Base-by-base conservation (phyloP, 1,140 invertebrate species). In the Drosophila pectinifera region DNA sequence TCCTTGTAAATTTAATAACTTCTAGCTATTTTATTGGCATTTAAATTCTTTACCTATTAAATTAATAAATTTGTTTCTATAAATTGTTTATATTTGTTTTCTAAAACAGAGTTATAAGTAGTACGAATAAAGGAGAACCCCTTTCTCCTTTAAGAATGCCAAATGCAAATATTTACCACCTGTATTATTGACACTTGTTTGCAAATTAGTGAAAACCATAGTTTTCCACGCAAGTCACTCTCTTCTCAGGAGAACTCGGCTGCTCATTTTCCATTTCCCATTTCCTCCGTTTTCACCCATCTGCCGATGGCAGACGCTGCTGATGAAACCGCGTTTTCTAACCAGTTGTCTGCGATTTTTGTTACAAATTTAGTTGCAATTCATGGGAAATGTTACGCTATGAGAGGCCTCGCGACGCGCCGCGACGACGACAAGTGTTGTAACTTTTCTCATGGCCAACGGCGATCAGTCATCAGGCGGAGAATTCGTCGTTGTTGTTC, bases 321-420 rank as follows among this genome's bases (percentile, higher is more conserved):
- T 65, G 68, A 67, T 85, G 77, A 69, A 61, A 78, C 49, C 75
- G 64, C 57, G 24, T 36, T 67, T 77, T 78, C 49, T 64, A 86
- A 78, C 73, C 69, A 70, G 82, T 85, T 31, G 41, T 75, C 41
- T 70, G 62, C 46, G 46, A 63, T 62, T 89, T 78, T 84, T 77
- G 84, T 74, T 84, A 88, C 80, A 80, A 88, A 89, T 88, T 88
- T 64, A 74, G 84, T 72, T 88, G 84, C 80, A 88, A 84, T 89
- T 84, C 80, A 88, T 84, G 84, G 49, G 79, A 88, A 86, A 79
- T 81, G 28, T 74, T 74, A 73, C 69, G 70, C 69, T 73, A 54
- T 34, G 46, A 11, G 20, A 45, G 67, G 46, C 38, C 65, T 55
- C 58, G 43, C 46, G 45, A 38, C 57, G 45, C 53, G 42, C 7